These are phyloP conservation scores for Paratilapia polleni DNA, from an alignment of 2,113 vertebrate species.

Conservation along the genomic window DNA sequence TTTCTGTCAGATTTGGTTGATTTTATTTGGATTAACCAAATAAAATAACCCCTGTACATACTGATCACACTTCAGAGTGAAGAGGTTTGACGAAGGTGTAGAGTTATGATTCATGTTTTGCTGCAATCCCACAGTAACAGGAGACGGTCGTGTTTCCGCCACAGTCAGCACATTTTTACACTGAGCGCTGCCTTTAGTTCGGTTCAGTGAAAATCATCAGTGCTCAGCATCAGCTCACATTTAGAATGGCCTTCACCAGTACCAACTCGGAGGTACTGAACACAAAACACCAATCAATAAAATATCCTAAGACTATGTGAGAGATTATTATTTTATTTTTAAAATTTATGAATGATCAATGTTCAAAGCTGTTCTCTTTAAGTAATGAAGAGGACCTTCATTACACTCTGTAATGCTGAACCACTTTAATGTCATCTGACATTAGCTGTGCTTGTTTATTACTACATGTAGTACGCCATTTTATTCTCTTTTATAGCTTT, in stretches of 20 bases:
- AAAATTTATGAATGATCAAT: too few relatives aligned
- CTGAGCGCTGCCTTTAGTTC: conserved; percentile 18
- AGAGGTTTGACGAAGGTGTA: background rate
- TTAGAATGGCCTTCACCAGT: background rate
- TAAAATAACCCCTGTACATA: background rate
- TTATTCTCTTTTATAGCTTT: background rate
- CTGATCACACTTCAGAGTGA: background rate
- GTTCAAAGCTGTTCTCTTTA: background rate
- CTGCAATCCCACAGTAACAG: conserved; percentile 58
- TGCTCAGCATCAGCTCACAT: conserved; percentile 10
- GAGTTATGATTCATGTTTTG: conserved; percentile 8
- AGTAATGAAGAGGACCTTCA: background rate
- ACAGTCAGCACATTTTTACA: conserved; percentile 58
- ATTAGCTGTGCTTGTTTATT: background rate
- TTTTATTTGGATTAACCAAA: background rate
- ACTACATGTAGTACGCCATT: background rate
- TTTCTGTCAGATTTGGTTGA: background rate
- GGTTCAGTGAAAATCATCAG: conserved; percentile 44
- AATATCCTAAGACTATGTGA: too few relatives aligned
- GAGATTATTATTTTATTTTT: too few relatives aligned
- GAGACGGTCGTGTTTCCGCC: conserved; percentile 59
- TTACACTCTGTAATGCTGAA: background rate
- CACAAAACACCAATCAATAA: too few relatives aligned
- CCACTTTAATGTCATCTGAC: background rate
- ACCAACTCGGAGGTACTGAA: too few relatives aligned